Conservation (phyloP, 2,113 vertebrate species). For the Seriola aureovittata region DNA sequence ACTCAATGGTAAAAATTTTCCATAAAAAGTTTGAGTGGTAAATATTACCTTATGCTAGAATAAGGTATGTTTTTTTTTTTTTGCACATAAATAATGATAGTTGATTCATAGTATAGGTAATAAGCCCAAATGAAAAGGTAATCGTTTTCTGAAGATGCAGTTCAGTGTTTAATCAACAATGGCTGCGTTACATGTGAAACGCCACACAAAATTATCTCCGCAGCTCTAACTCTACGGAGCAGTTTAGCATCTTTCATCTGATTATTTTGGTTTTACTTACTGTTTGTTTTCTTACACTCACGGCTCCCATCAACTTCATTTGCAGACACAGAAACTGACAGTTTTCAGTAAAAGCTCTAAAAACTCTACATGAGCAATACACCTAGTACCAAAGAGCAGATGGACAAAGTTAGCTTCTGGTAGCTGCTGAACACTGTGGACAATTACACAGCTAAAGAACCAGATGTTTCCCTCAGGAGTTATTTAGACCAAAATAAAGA, state of each 20-base stretch:
- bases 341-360: background rate
- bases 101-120: background rate
- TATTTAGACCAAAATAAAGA: background rate
- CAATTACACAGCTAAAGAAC: background rate
- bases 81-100: too few species aligned
- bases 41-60: too few species aligned
- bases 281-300: background rate
- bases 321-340: background rate
- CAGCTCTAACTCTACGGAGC: background rate
- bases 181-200: background rate
- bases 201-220: background rate
- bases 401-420: background rate
- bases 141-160: background rate
- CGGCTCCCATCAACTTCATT: background rate
- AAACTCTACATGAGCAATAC: background rate
- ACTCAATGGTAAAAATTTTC: too few species aligned
- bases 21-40: too few species aligned
- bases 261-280: background rate
- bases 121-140: background rate
- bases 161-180: background rate
- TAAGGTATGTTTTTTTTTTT: too few species aligned
- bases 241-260: background rate
- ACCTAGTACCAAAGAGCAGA: background rate
- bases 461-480: background rate
- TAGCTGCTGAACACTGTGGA: background rate